phyloP scores from a whole-genome alignment of 2,797 vertebrate genomes.

The Bovichtus diacanthus region DNA sequence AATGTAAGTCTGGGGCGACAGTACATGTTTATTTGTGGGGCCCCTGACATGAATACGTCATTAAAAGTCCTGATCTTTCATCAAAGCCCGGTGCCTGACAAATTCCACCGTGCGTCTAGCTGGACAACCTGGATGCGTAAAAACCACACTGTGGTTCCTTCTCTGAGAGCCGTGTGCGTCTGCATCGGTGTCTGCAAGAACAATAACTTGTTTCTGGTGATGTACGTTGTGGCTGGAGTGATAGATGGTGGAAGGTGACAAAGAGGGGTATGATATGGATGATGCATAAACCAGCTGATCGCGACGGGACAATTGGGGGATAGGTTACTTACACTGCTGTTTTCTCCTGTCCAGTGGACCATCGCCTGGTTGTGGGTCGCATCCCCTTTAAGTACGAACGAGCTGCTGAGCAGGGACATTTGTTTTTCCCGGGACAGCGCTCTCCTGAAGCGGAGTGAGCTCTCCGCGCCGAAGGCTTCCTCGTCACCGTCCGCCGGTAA shows the following conservation, averaged over 20 bases:
- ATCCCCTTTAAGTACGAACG: slow-evolving; percentile 97
- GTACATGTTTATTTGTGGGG: not conserved
- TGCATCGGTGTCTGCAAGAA: slow-evolving; percentile 38
- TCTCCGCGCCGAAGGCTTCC: slow-evolving; percentile 49
- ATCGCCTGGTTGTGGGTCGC: slow-evolving; percentile 99
- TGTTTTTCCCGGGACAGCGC: slow-evolving; percentile 84
- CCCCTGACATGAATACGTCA: not conserved
- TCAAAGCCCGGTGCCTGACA: slow-evolving; percentile 22
- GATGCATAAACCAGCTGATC: slow-evolving; percentile 35
- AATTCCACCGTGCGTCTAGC: slow-evolving; percentile 21
- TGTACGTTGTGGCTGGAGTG: slow-evolving; percentile 40
- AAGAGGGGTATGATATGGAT: slow-evolving; percentile 31
- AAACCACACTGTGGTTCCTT: slow-evolving; percentile 24
- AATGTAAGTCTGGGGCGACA: not conserved
- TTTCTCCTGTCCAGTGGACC: slow-evolving; percentile 99
- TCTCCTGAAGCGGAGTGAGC: slow-evolving; percentile 80
- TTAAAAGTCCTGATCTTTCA: slow-evolving; percentile 7
- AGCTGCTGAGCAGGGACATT: slow-evolving; percentile 93
- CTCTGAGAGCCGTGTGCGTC: slow-evolving; percentile 5
- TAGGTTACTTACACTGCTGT: slow-evolving; percentile 95
- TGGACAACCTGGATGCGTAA: slow-evolving; percentile 56
- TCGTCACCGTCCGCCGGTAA: slow-evolving; percentile 42
- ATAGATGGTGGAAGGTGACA: slow-evolving; percentile 58
- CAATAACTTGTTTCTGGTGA: slow-evolving; percentile 64
- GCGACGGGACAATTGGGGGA: slow-evolving; percentile 32